Percentiles rank a stretch among this genome's conserved stretches.
Evolutionary conservation across 2,797 vertebrate species (phyloP).

Genomic region (Aldrovandia affinis): DNA sequence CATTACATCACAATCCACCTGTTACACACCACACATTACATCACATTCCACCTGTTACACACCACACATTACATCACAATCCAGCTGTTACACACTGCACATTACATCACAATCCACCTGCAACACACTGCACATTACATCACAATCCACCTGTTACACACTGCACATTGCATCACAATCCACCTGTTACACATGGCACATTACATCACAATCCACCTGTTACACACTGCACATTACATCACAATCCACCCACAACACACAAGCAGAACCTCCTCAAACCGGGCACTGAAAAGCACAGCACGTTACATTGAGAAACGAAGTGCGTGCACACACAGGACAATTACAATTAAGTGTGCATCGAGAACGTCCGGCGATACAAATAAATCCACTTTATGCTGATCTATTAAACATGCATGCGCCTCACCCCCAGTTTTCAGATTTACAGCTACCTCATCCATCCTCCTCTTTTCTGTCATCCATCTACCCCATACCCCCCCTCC

Average conservation of each 20-base stretch:
- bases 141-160: not conserved
- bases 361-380: not conserved
- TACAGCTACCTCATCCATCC: not conserved
- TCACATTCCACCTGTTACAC: too few species aligned
- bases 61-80: not conserved
- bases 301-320: not conserved
- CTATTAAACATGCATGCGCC: not conserved
- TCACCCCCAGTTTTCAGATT: not conserved
- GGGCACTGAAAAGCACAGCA: not conserved
- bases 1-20: slow-evolving; percentile 35
- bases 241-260: slow-evolving; percentile 48
- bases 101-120: slow-evolving; percentile 49
- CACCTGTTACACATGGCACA: too few species aligned
- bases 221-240: too few species aligned
- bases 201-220: too few species aligned
- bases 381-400: not conserved
- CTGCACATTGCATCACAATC: too few species aligned
- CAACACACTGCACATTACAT: not conserved
- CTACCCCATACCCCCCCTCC: slow-evolving; percentile 28
- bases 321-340: not conserved
- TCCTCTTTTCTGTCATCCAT: not conserved
- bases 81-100: slow-evolving; percentile 50
- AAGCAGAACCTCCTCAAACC: slow-evolving; percentile 35
- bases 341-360: not conserved
- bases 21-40: slow-evolving; percentile 46